Base-by-base conservation (phyloP, 2,888 invertebrate species). In the Lasioglossum villosulum region DNA sequence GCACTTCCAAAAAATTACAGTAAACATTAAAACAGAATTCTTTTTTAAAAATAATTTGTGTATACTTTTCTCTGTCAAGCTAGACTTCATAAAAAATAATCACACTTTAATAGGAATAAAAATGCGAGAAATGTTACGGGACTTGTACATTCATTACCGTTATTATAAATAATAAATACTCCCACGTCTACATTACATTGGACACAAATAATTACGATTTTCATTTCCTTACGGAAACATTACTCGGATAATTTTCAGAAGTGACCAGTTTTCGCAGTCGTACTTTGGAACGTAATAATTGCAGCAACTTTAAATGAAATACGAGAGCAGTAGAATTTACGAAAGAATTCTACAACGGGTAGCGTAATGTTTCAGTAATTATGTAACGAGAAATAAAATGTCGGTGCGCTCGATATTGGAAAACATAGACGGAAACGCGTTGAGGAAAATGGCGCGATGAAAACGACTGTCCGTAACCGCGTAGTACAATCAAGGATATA, bases 401-500 rank as follows among this genome's bases (percentile, higher is more conserved):
- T 75, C 56, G 30, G 42, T 39, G n/a, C 39, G 68, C 34, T 70
- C 37, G 68, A 80, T 83, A 75, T 63, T 52, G 71, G 34, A 30
- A 63, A 71, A 80, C n/a, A 39, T 37, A 48, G 48, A 80, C 45
- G 70, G 45, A 59, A 74, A 39, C 23, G 45, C 77, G 27, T 4
- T 30, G 30, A 52, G 63, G 27, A 72, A 73, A 76, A 76, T 70
- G 75, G 72, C 75, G 75, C 66, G 45, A 66, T 34, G 77, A 56
- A 73, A 78, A 78, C 73, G 72, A 42, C 71, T 68, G 52, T 79
- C 66, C 59, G 52, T 48, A 71, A 76, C 75, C 66, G 68, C 45
- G 42, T 59, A 59, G 63, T 56, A 72, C 74, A 84, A 82, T 82
- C 75, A 78, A 71, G 52, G 59, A 84, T 83, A 83, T 83, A 84